Evolutionary conservation across 35 echinoderm and acorn worm species (phyloP).

Genomic region (Acanthaster planci): DNA sequence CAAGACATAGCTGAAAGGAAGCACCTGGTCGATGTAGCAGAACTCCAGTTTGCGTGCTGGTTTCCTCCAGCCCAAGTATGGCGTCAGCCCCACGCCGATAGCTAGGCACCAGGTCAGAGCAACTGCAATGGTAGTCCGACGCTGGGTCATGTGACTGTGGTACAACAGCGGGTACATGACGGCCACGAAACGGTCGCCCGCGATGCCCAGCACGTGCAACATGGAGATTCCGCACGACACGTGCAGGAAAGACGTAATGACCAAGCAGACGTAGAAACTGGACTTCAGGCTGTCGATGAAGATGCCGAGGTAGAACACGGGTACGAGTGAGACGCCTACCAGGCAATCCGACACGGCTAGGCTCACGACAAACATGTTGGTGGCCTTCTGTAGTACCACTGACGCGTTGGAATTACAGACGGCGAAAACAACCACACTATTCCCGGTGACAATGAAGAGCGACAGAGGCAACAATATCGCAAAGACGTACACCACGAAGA

Average conservation of each 20-base stretch:
- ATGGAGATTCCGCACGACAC: constrained; percentile 24
- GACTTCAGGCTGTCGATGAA: background rate
- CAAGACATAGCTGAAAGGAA: background rate
- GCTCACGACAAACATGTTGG: constrained; percentile 10
- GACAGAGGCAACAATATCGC: constrained; percentile 21
- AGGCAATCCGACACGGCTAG: constrained; percentile 18
- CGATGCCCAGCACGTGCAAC: constrained; percentile 24
- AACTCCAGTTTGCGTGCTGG: background rate
- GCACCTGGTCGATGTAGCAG: constrained; percentile 35
- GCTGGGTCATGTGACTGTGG: background rate
- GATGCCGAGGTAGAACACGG: constrained; percentile 21
- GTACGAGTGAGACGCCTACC: constrained; percentile 17
- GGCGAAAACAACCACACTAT: background rate
- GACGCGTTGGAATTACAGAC: too few species aligned
- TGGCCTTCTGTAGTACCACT: background rate
- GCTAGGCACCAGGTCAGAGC: background rate
- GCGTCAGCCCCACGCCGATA: background rate
- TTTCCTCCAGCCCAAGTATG: constrained; percentile 26
- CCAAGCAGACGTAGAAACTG: constrained; percentile 31
- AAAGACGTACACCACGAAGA: constrained; percentile 22
- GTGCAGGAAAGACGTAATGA: background rate
- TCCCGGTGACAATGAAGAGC: constrained; percentile 23
- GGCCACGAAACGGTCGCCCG: background rate
- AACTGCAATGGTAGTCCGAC: background rate
- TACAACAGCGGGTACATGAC: constrained; percentile 4